Base-by-base conservation (phyloP, 1,140 invertebrate genomes). In the Paramacrobiotus metropolitanus region DNA sequence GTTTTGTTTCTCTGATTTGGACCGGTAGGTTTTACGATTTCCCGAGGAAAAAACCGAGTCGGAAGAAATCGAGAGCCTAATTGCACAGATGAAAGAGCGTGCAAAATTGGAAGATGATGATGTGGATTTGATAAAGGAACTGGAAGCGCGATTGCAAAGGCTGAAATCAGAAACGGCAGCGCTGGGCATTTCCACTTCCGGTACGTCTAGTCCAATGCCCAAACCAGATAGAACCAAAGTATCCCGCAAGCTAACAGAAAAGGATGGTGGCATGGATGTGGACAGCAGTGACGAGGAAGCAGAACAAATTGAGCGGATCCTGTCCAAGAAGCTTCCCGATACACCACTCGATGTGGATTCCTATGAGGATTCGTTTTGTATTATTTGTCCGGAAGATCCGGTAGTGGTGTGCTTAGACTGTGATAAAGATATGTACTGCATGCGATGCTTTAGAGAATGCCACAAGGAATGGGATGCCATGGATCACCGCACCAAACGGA, bases 221-320 rank as follows among this genome's bases (percentile, higher is more conserved):
- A 55, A 55, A 4, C 15, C 4, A 28, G 15, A 55, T 9, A 15
- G 48, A 15, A 40, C n/a, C 34, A 40, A 40, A n/a, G n/a, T n/a
- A n/a, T n/a, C n/a, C n/a, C n/a, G n/a, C 9, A 40, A 40, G n/a
- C 9, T 40, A 9, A 40, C n/a, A 9, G 34, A n/a, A 9, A 40
- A 40, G 9, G 34, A 40, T 9, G n/a, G 34, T 40, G 9, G 9
- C 9, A 28, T 55, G 15, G 15, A 15, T 9, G 48, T 28, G 48
- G 48, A 55, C 48, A 24, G 28, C 48, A 55, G 48, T 24, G 48
- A 55, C 24, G 48, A 55, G 24, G 48, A 55, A 55, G 48, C 48
- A 9, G 48, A 55, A 4, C 48, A 24, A 24, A 24, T 55, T 0
- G 48, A 20, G 48, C 15, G 28, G 48, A 55, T 55, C 15, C 48